phyloP scores from a whole-genome alignment of 1,140 invertebrate genomes.

The Drosophila eugracilis region DNA sequence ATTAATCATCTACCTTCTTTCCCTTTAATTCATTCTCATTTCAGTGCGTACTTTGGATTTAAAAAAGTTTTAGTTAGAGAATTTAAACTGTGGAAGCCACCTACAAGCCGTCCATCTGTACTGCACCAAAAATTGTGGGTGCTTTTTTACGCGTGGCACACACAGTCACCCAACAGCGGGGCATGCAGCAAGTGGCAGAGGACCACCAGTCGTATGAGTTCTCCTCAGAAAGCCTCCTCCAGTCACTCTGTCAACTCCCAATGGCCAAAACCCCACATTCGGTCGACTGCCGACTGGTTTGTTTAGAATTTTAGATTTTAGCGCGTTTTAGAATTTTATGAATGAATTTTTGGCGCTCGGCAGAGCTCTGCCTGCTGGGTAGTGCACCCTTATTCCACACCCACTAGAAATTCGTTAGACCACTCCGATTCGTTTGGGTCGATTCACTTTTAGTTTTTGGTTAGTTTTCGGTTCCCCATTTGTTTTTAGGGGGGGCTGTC shows the following conservation, averaged over 20 bases:
- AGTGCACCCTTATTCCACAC: not conserved
- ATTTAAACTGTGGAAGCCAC: constrained; percentile 1
- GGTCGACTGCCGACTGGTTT: constrained; percentile 49
- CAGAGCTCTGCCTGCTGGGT: constrained; percentile 9
- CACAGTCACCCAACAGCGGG: constrained; percentile 8
- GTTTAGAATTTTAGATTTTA: constrained; percentile 84
- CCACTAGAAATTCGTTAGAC: not conserved
- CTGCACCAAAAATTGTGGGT: constrained; percentile 19
- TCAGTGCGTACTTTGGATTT: not conserved
- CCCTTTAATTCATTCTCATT: not conserved
- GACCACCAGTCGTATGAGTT: constrained; percentile 19
- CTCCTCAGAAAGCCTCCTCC: constrained; percentile 20
- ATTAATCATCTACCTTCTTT: not conserved
- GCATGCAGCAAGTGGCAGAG: constrained; percentile 21
- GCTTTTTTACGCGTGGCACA: constrained; percentile 50
- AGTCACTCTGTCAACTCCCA: constrained; percentile 4
- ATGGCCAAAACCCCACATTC: constrained; percentile 17
- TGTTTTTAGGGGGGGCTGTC: constrained; percentile 36
- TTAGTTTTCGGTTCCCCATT: constrained; percentile 75
- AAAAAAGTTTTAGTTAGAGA: not conserved
- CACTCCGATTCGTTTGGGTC: constrained; percentile 34
- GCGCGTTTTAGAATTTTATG: constrained; percentile 83
- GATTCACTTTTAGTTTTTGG: constrained; percentile 81
- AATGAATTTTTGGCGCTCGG: constrained; percentile 76
- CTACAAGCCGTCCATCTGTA: constrained; percentile 6